Evolutionary conservation across 64 coral and sea anemone species (phyloP).

Genomic region (Actinia tenebrosa): DNA sequence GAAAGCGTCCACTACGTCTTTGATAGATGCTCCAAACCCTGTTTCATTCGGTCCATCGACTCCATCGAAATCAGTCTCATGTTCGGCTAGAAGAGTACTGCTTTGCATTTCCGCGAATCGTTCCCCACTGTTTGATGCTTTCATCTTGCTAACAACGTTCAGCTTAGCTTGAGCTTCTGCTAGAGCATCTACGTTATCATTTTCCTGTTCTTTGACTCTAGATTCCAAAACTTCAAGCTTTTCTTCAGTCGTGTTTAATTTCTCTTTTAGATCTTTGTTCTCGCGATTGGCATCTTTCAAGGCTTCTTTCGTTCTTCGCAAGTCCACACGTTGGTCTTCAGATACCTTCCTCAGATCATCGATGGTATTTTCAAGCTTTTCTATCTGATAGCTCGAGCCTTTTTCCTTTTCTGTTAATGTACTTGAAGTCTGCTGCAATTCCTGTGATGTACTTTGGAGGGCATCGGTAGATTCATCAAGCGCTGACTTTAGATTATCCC

Average conservation of each 20-base stretch:
- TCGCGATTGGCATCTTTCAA: conserved; percentile 48
- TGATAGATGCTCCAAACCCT: conserved; percentile 35
- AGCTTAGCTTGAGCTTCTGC: conserved; percentile 83
- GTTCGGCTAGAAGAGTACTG: conserved; percentile 19
- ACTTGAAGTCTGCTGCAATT: conserved; percentile 47
- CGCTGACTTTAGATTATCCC: conserved; percentile 35
- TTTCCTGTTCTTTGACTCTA: conserved; percentile 39
- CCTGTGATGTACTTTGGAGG: conserved; percentile 29
- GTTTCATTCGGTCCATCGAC: conserved; percentile 22
- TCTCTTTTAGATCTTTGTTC: conserved; percentile 59
- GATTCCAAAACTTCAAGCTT: conserved; percentile 57
- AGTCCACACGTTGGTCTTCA: conserved; percentile 32
- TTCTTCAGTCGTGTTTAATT: conserved; percentile 38
- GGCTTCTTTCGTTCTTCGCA: conserved; percentile 48
- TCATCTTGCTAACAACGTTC: conserved; percentile 78
- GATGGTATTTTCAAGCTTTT: conserved; percentile 32
- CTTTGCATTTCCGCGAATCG: conserved; percentile 39
- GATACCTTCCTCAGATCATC: conserved; percentile 24
- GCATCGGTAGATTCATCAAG: conserved; percentile 40
- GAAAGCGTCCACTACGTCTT: conserved; percentile 58
- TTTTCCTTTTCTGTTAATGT: conserved; percentile 58
- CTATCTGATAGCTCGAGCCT: conserved; percentile 26
- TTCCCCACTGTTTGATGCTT: conserved; percentile 41
- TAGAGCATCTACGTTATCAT: conserved; percentile 58
- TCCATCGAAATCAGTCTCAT: conserved; percentile 16